These are phyloP conservation scores for Pelusios castaneus DNA, from an alignment of 2,113 vertebrate species.

Conservation along the genomic window DNA sequence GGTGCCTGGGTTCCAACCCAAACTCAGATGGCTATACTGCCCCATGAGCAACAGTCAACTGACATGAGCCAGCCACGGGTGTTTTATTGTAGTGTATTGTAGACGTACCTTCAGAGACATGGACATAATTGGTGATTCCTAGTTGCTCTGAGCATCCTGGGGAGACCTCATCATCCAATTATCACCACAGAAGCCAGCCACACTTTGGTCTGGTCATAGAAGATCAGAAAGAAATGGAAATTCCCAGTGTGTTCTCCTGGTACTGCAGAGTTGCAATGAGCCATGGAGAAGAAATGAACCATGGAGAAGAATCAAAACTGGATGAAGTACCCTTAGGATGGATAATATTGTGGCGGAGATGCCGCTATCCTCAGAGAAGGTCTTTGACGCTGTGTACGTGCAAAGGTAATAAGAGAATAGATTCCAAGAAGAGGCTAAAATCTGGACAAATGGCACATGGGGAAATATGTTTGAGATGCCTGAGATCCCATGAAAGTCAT, in stretches of 20 bases:
- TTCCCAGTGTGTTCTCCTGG: too few species aligned
- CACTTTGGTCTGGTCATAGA: background rate
- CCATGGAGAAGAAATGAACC: background rate
- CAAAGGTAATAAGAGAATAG: background rate
- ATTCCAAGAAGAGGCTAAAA: background rate
- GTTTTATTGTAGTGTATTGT: too few species aligned
- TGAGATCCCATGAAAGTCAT: background rate
- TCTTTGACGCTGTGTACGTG: background rate
- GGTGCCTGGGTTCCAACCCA: too few species aligned
- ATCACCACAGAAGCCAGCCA: background rate
- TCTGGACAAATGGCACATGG: background rate
- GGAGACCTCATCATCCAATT: background rate
- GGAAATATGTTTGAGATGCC: background rate
- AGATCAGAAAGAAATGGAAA: background rate
- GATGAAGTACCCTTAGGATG: background rate
- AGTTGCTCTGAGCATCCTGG: background rate
- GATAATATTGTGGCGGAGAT: background rate
- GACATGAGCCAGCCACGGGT: too few species aligned
- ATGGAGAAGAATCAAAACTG: background rate
- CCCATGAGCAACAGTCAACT: too few species aligned
- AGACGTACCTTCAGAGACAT: too few species aligned
- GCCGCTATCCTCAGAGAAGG: background rate
- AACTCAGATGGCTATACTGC: too few species aligned
- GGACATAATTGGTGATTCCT: too few species aligned
- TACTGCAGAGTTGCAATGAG: background rate